Evolutionary conservation across 2,113 vertebrate species (phyloP), one percentile per base, ranked within the genome.

Genomic region (Alethe castanea): DNA sequence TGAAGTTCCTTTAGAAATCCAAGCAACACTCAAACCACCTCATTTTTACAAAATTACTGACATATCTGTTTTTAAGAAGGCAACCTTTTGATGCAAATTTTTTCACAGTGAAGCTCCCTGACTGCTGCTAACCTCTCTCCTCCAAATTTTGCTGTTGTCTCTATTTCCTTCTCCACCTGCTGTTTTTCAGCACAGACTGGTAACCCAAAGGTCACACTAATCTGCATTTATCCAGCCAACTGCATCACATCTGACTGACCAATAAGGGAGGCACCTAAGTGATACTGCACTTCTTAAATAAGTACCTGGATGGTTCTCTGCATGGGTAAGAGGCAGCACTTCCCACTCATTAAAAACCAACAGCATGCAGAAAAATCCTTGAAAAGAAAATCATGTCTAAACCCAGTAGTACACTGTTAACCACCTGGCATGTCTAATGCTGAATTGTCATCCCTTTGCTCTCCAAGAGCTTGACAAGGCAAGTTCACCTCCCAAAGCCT

Each of bases 151-250:
- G 82, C 93, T 94, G 69, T 85, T 91, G 78, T 54, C 67, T 93
- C 59, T 92, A 79, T 90, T 97, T 96, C 96, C 84, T 95, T 92
- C 92, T 85, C 93, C 69, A 85, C 91, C 85, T 92, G 88, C 95
- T 97, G 81, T 77, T 97, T 96, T 93, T 95, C 85, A 93, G 90
- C 76, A 94, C 61, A 92, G 77, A 88, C 77, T 92, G 74, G 86
- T 91, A 96, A 93, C 97, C 96, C 85, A 44, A 87, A 95, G 93
- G 86, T 96, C 94, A 94, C 2, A 1, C 80, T 88, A 77, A 85
- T 91, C 96, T 86, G 35, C 95, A 71, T 42, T 31, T 93, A 91
- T 73, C 83, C 93, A 96, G 74, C 36, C 90, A 95, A 81, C 78
- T 74, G 85, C 89, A 77, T 91, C 85, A 95, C 76, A 95, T 88